Evolutionary conservation across 2,113 vertebrate genomes (phyloP), one percentile per base, ranked within the genome.

Genomic region (Pomatorhinus ruficollis): DNA sequence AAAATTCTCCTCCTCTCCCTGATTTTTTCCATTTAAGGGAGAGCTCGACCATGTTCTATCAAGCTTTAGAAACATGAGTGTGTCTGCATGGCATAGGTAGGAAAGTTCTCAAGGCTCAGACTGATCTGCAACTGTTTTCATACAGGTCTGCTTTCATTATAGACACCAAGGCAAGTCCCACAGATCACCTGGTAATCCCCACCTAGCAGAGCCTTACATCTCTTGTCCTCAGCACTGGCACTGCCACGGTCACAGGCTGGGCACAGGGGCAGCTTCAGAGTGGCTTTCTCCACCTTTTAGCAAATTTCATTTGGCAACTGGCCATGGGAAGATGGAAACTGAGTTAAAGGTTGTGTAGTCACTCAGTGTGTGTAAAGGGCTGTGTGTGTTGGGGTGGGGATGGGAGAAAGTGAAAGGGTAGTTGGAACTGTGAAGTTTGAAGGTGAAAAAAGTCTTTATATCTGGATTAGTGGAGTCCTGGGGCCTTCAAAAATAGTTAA

Each of bases 401-500:
- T 66, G 37, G 61, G 49, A 77, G 56, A 82, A 47, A 53, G 96
- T 93, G 79, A 95, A 96, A 95, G 91, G 78, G 50, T 69, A 84
- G 66, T 31, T 76, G 65, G 42, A 65, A 56, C 35, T 86, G 59
- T 88, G 90, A 95, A 95, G 87, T 93, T 84, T 95, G 87, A 97
- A 95, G 92, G 94, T 49, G 49, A 97, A 94, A 92, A 79, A 79
- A 88, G 84, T 90, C 93, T 96, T 96, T 91, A 79, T 77, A 84
- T 83, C 84, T 95, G 69, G 83, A 75, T 93, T 91, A 93, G 85
- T 94, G 90, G 96, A 96, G 92, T 92, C 82, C 78, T 24, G 81
- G 87, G 92, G 76, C 95, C 88, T 97, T 97, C 95, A 94, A 86
- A 96, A 95, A 92, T 94, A 92, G 92, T 92, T 95, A 96, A 93